Conservation (phyloP, 2,888 invertebrate species). For the Cephus rjabovi region DNA sequence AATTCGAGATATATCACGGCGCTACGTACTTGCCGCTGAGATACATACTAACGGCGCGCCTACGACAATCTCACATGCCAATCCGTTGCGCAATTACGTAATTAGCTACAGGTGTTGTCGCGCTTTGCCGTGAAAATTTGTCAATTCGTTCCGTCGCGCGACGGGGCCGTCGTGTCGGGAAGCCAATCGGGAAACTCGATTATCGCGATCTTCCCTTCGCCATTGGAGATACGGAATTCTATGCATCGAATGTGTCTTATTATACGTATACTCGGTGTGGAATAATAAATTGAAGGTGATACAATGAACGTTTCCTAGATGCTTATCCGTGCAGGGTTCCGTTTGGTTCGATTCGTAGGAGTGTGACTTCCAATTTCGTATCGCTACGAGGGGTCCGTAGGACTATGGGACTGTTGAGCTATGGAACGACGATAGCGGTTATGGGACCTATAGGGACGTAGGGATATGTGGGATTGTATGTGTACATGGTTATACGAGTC, state of each 20-base stretch:
- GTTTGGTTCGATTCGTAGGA: constrained; percentile 4
- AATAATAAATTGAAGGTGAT: constrained; percentile 1
- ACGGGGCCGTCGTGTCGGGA: neutral
- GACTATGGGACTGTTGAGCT: constrained; percentile 15
- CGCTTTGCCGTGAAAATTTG: neutral
- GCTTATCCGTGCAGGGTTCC: constrained; percentile 24
- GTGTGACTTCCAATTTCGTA: constrained; percentile 16
- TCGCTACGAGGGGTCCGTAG: constrained; percentile 21
- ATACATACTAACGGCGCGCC: neutral
- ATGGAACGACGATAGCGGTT: constrained; percentile 11
- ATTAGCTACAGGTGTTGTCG: constrained; percentile 22
- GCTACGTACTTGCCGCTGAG: constrained; percentile 21
- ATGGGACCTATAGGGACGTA: neutral
- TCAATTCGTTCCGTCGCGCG: constrained; percentile 12
- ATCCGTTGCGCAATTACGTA: constrained; percentile 4
- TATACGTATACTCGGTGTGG: neutral
- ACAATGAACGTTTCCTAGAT: constrained; percentile 24
- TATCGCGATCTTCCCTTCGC: neutral
- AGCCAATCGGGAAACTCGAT: neutral
- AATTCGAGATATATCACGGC: constrained; percentile 49
- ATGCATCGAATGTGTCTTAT: neutral
- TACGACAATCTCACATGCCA: neutral
- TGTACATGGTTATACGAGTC: neutral
- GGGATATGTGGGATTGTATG: neutral
- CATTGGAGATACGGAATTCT: neutral